Evolutionary conservation across 2,888 invertebrate species (phyloP), one percentile per base, ranked within the genome.

Genomic region (Osmoderma eremita): DNA sequence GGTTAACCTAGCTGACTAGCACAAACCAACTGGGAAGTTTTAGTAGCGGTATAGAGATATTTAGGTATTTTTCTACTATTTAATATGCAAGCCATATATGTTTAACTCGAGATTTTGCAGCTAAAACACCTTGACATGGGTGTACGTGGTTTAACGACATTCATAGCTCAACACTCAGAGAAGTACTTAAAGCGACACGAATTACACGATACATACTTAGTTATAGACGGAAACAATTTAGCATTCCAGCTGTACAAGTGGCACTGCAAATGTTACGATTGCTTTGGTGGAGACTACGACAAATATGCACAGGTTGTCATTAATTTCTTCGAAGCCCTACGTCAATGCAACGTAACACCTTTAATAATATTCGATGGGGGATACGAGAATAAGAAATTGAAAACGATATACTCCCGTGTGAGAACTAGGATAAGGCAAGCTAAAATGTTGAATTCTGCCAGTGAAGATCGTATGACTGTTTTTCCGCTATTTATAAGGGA

Each of bases 271-370:
- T 86, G 86, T 68, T 86, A 87, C 74, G 89, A 90, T 51, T 90
- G 90, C 2, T 95, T 94, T 78, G 94, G 94, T 1, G 95, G 95
- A 0, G 94, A 95, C 79, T 94, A 94, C 77, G 92, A 94, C 75
- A 88, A 88, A 70, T 93, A 88, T 79, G 89, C 88, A n/a, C 81
- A 86, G 6, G 83, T 84, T 13, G 85, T 91, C 0, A 82, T 84
- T 41, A 83, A 86, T 54, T 94, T 94, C 77, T 93, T 95, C 72
- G 85, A 88, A 51, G 83, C 88, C 10, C 79, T 95, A 8, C 81
- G 84, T 8, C 87, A 88, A 76, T 94, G 94, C 76, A 88, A 90
- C 61, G 83, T 96, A 6, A 86, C 80, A 0, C 86, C 93, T 0
- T 86, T 91, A 71, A 89, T 96, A 5, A 79, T 96, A 3, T 88